Conservation (phyloP, 2,888 invertebrate genomes). For the Eristalinus aeneus region DNA sequence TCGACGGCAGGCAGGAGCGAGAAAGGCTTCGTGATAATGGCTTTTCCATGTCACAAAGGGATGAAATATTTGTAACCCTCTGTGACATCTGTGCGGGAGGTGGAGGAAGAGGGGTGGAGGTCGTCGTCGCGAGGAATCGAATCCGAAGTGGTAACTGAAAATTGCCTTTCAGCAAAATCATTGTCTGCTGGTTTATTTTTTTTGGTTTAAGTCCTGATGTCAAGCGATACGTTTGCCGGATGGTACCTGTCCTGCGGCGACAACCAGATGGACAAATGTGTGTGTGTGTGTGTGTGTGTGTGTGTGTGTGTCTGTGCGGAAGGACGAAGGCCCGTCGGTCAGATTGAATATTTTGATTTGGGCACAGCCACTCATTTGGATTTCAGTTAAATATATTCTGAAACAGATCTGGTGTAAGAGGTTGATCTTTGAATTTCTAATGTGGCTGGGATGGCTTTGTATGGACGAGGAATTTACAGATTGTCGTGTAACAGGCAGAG, state of each 20-base stretch:
- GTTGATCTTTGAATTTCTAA: no score
- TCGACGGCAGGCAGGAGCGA: slow-evolving; percentile 12
- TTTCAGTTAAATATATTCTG: slow-evolving; percentile 30
- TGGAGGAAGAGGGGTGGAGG: background rate
- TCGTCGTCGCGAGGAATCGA: slow-evolving; percentile 46
- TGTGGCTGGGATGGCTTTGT: no score
- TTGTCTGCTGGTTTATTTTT: slow-evolving; percentile 66
- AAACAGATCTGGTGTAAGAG: no score
- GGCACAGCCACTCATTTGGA: slow-evolving; percentile 26
- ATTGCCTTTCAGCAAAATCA: slow-evolving; percentile 70
- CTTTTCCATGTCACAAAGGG: slow-evolving; percentile 78
- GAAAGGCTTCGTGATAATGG: slow-evolving; percentile 75
- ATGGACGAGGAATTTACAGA: no score
- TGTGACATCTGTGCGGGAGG: slow-evolving; percentile 3
- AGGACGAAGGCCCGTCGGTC: background rate
- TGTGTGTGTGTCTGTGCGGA: background rate
- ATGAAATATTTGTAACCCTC: slow-evolving; percentile 65
- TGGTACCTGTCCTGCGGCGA: background rate
- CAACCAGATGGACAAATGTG: background rate
- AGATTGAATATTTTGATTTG: slow-evolving; percentile 32
- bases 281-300: background rate
- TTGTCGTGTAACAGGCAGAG: no score
- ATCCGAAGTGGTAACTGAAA: slow-evolving; percentile 55
- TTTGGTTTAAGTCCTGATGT: background rate
- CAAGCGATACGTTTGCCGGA: background rate